Percentiles rank a stretch among this genome's conserved stretches.
Evolutionary conservation across 2,797 vertebrate genomes (phyloP).

Genomic region (Myotis myotis): DNA sequence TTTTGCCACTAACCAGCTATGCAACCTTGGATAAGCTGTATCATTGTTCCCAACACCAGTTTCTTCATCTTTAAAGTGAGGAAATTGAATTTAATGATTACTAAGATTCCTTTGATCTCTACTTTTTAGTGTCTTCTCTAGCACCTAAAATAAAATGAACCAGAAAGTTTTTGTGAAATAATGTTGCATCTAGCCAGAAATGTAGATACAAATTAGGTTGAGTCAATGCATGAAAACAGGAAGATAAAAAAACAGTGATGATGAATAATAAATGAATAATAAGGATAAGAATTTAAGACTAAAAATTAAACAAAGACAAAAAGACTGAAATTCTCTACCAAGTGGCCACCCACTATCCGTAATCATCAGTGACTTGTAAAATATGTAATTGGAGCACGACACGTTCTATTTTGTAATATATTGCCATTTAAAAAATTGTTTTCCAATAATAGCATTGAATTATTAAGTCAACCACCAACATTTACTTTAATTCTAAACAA

Average conservation of each 20-base stretch:
- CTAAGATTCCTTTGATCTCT: not conserved
- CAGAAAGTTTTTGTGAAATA: conserved; percentile 36
- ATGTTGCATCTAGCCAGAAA: not conserved
- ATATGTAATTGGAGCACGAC: not conserved
- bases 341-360: not conserved
- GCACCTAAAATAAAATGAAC: conserved; percentile 17
- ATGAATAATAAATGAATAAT: conserved; percentile 7
- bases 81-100: not conserved
- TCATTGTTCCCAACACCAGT: not conserved
- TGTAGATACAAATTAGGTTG: not conserved
- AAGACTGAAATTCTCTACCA: not conserved
- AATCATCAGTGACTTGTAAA: conserved; percentile 27
- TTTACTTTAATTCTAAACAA: conserved; percentile 49
- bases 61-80: conserved; percentile 8
- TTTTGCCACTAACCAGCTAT: not conserved
- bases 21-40: not conserved
- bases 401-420: not conserved
- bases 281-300: not conserved
- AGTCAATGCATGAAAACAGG: conserved; percentile 1
- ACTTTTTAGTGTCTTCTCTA: not conserved
- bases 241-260: not conserved
- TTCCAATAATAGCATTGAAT: conserved; percentile 22
- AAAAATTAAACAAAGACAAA: not conserved
- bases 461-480: conserved; percentile 31
- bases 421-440: conserved; percentile 7